These are phyloP conservation scores for Vultur gryphus DNA, from an alignment of 2,797 vertebrate genomes.

Conservation along the genomic window DNA sequence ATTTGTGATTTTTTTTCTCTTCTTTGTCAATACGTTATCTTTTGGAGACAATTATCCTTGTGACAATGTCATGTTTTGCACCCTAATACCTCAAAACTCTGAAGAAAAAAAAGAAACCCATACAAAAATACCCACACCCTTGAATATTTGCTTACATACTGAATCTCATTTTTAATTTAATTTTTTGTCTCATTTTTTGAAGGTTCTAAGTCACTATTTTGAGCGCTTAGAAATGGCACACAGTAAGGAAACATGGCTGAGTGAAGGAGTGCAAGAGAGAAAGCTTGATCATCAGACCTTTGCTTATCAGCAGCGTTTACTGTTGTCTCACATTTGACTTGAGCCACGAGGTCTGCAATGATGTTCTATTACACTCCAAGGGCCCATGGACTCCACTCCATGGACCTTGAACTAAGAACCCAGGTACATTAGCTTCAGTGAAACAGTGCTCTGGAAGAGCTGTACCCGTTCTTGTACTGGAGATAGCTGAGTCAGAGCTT, in stretches of 20 bases:
- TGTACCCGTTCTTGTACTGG: background rate
- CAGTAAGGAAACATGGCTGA: background rate
- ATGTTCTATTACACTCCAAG: background rate
- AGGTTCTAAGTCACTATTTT: background rate
- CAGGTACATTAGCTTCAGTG: background rate
- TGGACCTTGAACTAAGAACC: background rate
- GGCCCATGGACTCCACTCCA: background rate
- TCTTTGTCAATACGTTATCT: background rate
- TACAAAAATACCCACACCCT: fast-evolving
- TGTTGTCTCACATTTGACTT: background rate
- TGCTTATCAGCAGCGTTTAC: fast-evolving
- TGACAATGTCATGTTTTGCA: background rate
- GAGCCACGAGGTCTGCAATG: background rate
- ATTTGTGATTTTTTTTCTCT: background rate
- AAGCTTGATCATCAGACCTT: background rate
- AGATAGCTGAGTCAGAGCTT: background rate
- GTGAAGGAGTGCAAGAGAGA: background rate
- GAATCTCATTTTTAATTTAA: background rate
- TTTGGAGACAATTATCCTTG: background rate
- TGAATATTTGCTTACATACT: background rate
- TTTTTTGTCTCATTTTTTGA: background rate
- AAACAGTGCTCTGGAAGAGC: background rate
- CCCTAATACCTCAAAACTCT: background rate
- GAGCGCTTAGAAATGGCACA: background rate
- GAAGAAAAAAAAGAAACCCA: background rate